Percentiles rank a stretch among this genome's conserved stretches.
phyloP scores from a whole-genome alignment of 2,888 invertebrate genomes.

The Aradus depressus region DNA sequence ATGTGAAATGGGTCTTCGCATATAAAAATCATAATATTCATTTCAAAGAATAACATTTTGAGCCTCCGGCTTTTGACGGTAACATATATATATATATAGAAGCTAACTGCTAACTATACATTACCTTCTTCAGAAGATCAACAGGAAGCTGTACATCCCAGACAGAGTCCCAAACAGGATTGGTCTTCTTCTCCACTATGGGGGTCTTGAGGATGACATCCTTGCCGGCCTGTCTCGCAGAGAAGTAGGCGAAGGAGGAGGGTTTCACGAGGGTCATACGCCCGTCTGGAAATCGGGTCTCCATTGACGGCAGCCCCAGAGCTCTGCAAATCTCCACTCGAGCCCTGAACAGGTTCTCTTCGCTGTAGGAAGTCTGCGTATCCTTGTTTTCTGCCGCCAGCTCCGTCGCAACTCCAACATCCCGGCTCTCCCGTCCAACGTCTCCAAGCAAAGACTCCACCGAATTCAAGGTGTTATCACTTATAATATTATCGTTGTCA shows the following conservation, averaged over 20 bases:
- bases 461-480: slow-evolving; percentile 13
- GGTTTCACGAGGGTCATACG: slow-evolving; percentile 10
- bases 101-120: not conserved
- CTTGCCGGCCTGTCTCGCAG: slow-evolving; percentile 5
- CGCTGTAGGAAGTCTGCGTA: slow-evolving; percentile 7
- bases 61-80: too few species aligned
- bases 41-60: too few species aligned
- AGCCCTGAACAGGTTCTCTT: slow-evolving; percentile 38
- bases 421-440: slow-evolving; percentile 3
- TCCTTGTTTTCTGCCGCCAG: slow-evolving; percentile 7
- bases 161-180: slow-evolving; percentile 35
- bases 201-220: slow-evolving; percentile 39
- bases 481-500: not conserved
- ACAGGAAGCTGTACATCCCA: slow-evolving; percentile 22
- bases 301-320: slow-evolving; percentile 38
- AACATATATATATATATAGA: too few species aligned
- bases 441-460: slow-evolving; percentile 12
- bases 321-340: slow-evolving; percentile 46
- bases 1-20: too few species aligned
- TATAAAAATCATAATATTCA: too few species aligned
- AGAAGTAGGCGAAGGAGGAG: slow-evolving; percentile 10
- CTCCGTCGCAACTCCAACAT: slow-evolving; percentile 6
- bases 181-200: slow-evolving; percentile 42
- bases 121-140: slow-evolving; percentile 24
- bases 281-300: slow-evolving; percentile 1